A percentile compares a stretch with the other conserved stretches of the same genome.
phyloP scores from a whole-genome alignment of 2,888 invertebrate genomes.

The Drosophila mimetica region DNA sequence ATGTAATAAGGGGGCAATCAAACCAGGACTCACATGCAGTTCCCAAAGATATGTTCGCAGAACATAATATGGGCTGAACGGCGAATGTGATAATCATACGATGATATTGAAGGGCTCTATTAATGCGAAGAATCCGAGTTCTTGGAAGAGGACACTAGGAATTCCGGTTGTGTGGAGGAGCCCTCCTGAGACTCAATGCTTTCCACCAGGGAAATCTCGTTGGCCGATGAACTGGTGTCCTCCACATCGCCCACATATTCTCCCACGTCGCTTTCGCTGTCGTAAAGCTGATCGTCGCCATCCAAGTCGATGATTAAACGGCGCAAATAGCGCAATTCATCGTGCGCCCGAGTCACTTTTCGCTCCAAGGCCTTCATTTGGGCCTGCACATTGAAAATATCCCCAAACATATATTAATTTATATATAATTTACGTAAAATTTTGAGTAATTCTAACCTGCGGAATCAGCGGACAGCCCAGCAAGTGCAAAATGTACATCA shows the following conservation, averaged over 20 bases:
- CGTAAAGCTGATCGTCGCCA: conserved; percentile 48
- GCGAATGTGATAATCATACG: neutral
- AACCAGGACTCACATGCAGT: conserved; percentile 19
- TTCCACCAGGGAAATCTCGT: conserved; percentile 2
- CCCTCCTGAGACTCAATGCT: neutral
- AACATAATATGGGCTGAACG: neutral
- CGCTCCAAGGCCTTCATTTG: conserved; percentile 66
- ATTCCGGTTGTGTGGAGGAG: neutral
- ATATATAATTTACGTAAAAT: neutral
- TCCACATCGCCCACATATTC: conserved; percentile 56
- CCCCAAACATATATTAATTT: neutral
- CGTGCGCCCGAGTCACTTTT: conserved; percentile 56
- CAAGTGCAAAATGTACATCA: conserved; percentile 51
- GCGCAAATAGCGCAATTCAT: conserved; percentile 60
- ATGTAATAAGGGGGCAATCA: conserved; percentile 1
- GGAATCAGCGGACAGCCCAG: conserved; percentile 65
- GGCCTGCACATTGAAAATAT: neutral
- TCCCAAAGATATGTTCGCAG: conserved; percentile 5
- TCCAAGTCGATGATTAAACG: conserved; percentile 52
- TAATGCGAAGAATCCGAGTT: neutral
- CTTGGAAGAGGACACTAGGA: neutral
- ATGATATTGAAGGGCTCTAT: neutral
- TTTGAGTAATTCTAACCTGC: conserved; percentile 16
- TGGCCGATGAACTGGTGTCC: neutral
- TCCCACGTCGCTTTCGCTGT: conserved; percentile 54